phyloP scores from a whole-genome alignment of 2,797 vertebrate species.

The Spheniscus humboldti region DNA sequence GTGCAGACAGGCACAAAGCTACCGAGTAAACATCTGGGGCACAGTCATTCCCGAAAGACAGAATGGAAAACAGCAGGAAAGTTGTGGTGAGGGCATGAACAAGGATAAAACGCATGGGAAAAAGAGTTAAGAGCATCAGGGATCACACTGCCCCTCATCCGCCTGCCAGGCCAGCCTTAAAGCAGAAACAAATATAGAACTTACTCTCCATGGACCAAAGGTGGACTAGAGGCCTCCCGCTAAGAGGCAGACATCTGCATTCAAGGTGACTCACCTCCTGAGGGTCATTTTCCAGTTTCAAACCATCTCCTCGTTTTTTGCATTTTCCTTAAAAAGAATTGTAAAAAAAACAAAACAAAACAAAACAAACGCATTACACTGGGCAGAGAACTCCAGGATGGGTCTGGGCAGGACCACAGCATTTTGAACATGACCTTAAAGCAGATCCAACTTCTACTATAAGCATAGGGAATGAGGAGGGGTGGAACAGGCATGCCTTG shows the following conservation, averaged over 20 bases:
- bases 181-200: background rate
- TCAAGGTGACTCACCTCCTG: constrained; percentile 85
- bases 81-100: background rate
- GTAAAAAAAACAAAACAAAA: background rate
- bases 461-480: background rate
- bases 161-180: background rate
- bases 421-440: background rate
- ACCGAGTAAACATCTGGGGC: background rate
- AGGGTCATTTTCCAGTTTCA: constrained; percentile 96
- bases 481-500: background rate
- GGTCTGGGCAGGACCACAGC: background rate
- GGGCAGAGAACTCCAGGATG: background rate
- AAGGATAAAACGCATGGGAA: background rate
- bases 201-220: background rate
- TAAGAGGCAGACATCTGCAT: background rate
- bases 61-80: background rate
- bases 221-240: background rate
- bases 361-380: background rate
- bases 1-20: background rate
- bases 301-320: constrained; percentile 89
- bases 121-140: background rate
- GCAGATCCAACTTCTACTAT: background rate
- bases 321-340: constrained; percentile 84
- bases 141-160: background rate
- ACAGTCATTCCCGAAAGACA: background rate